These are phyloP conservation scores for Chymomyza procnemis DNA, from an alignment of 2,888 invertebrate genomes.

Conservation along the genomic window DNA sequence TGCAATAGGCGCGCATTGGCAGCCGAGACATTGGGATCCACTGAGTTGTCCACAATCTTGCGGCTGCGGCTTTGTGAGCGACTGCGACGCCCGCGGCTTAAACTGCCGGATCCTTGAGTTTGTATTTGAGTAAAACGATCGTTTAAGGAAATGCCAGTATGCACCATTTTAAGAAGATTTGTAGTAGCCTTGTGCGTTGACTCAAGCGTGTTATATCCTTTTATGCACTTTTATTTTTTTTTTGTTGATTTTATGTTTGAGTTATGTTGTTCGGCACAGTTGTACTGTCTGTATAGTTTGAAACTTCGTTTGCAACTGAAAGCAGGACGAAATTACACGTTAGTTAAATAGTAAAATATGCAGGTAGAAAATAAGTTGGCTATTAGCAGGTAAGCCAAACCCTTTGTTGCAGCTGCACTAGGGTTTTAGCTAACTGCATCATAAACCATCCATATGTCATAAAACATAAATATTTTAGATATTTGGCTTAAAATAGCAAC, in stretches of 20 bases:
- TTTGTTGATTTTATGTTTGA: constrained; percentile 3
- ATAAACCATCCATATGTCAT: background rate
- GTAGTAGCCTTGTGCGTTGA: constrained; percentile 1
- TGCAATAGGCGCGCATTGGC: constrained; percentile 76
- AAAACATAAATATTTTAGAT: background rate
- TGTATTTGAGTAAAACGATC: constrained; percentile 78
- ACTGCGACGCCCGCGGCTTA: constrained; percentile 46
- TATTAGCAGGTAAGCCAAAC: background rate
- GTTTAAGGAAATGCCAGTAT: constrained; percentile 79
- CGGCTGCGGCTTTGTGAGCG: constrained; percentile 65
- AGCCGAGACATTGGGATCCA: constrained; percentile 54
- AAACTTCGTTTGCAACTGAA: constrained; percentile 54
- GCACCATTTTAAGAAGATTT: constrained; percentile 50
- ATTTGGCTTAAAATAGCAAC: background rate
- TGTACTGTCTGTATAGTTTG: constrained; percentile 25
- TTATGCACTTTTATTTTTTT: background rate
- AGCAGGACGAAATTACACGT: constrained; percentile 21
- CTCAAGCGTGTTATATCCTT: background rate
- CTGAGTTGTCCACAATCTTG: constrained; percentile 51
- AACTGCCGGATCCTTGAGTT: constrained; percentile 32
- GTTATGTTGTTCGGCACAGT: constrained; percentile 13
- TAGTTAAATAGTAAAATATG: constrained; percentile 43
- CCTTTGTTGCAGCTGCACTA: background rate
- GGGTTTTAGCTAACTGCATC: background rate
- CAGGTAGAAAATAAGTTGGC: constrained; percentile 15